These are phyloP conservation scores for Pelochelys cantorii DNA, from an alignment of 2,797 vertebrate genomes.

Conservation along the genomic window DNA sequence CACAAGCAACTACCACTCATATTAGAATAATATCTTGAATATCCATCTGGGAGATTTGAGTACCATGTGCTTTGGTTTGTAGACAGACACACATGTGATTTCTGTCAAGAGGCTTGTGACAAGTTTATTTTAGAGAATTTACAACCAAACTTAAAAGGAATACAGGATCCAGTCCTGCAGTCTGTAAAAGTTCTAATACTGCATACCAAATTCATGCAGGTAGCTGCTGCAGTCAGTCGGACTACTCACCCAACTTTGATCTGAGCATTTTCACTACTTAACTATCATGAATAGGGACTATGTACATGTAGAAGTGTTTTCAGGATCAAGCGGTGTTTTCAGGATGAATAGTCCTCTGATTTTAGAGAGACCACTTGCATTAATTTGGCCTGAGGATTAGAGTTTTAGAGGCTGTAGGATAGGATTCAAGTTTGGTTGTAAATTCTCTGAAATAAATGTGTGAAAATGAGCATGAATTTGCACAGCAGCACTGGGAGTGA, in stretches of 20 bases:
- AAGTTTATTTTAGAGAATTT: neutral
- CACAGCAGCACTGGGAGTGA: neutral
- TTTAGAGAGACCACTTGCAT: neutral
- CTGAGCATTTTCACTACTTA: neutral
- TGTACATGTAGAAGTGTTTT: neutral
- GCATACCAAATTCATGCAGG: neutral
- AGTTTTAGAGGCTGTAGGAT: neutral
- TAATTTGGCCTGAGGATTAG: neutral
- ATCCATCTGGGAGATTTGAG: neutral
- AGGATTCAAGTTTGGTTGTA: neutral
- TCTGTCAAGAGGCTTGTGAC: neutral
- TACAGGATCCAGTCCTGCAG: neutral
- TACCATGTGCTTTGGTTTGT: neutral
- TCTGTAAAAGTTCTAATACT: neutral
- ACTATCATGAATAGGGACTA: neutral
- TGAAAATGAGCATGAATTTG: neutral
- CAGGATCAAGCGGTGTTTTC: neutral
- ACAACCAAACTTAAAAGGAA: neutral
- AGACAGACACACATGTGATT: neutral
- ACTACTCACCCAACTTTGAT: neutral
- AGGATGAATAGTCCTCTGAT: neutral
- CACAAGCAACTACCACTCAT: neutral
- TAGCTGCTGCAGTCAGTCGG: neutral
- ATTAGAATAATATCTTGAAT: neutral
- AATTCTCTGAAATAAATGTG: neutral